Evolutionary conservation across 2,113 vertebrate genomes (phyloP).

Genomic region (Podarcis cretensis): DNA sequence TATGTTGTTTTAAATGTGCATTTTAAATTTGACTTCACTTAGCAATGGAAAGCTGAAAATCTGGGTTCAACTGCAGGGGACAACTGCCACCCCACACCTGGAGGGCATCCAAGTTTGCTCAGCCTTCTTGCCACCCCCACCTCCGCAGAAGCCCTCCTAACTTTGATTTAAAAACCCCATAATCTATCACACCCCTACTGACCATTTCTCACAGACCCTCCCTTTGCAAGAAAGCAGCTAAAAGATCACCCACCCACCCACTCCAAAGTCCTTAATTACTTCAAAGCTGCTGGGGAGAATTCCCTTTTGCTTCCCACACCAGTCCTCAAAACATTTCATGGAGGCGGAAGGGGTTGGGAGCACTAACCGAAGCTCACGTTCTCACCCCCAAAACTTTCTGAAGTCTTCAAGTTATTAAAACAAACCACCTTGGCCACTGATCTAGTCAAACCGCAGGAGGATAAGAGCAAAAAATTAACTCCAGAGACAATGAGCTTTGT

Average conservation of each 20-base stretch:
- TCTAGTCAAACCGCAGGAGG: not conserved
- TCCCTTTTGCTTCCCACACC: not conserved
- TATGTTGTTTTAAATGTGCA: no score
- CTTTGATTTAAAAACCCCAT: not conserved
- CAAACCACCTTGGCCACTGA: not conserved
- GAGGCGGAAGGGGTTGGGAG: not conserved
- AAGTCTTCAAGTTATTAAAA: not conserved
- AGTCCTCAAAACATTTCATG: not conserved
- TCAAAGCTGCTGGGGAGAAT: not conserved
- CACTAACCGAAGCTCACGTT: not conserved
- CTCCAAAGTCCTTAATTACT: not conserved
- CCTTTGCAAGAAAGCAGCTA: not conserved
- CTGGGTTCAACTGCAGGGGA: no score
- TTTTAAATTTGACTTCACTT: no score
- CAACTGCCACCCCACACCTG: no score
- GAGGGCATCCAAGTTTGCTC: no score
- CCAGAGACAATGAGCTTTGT: constrained; percentile 27
- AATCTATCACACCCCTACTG: not conserved
- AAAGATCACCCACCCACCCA: not conserved
- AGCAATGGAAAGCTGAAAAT: no score
- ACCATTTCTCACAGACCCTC: not conserved
- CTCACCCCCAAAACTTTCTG: not conserved
- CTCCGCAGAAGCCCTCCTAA: not conserved
- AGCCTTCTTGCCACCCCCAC: not conserved
- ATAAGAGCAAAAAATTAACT: constrained; percentile 37